phyloP scores from a whole-genome alignment of 1,140 invertebrate genomes.

The Chrysoperla carnea region DNA sequence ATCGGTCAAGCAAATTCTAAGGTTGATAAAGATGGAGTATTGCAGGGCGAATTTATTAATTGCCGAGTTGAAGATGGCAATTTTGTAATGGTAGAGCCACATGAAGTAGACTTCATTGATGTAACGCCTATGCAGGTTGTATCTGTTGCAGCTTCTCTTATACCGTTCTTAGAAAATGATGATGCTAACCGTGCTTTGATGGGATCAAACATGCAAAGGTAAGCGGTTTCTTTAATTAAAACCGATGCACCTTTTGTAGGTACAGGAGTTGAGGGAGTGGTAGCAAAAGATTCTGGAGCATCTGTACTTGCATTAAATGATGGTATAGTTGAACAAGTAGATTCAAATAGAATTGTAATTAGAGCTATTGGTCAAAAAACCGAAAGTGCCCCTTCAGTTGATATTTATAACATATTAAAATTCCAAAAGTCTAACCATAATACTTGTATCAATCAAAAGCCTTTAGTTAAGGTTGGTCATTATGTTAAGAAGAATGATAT shows the following conservation, averaged over 20 bases:
- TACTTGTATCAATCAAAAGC: too few relatives aligned
- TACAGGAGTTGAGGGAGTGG: slow-evolving; percentile 8
- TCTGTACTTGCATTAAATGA: slow-evolving; percentile 1
- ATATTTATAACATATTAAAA: slow-evolving; percentile 7
- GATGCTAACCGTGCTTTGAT: slow-evolving; percentile 16
- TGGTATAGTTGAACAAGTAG: slow-evolving; percentile 6
- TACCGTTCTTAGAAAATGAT: slow-evolving; percentile 15
- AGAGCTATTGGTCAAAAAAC: not conserved
- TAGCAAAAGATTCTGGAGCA: slow-evolving; percentile 5
- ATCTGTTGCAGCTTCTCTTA: slow-evolving; percentile 8
- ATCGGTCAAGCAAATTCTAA: too few relatives aligned
- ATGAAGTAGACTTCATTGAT: too few relatives aligned
- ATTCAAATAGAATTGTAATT: not conserved
- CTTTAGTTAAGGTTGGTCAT: too few relatives aligned
- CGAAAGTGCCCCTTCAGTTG: not conserved
- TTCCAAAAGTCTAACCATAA: slow-evolving; percentile 5
- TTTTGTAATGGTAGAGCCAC: too few relatives aligned
- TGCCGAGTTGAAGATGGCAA: too few relatives aligned
- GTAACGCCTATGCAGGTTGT: slow-evolving; percentile 9
- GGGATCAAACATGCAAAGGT: slow-evolving; percentile 15
- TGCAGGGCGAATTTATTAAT: too few relatives aligned
- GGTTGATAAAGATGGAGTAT: too few relatives aligned
- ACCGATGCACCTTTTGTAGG: slow-evolving; percentile 10
- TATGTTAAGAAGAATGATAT: too few relatives aligned
- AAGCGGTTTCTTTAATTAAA: slow-evolving; percentile 11